Evolutionary conservation across 2,797 vertebrate species (phyloP).

Genomic region (Mormyrops boulengeri): DNA sequence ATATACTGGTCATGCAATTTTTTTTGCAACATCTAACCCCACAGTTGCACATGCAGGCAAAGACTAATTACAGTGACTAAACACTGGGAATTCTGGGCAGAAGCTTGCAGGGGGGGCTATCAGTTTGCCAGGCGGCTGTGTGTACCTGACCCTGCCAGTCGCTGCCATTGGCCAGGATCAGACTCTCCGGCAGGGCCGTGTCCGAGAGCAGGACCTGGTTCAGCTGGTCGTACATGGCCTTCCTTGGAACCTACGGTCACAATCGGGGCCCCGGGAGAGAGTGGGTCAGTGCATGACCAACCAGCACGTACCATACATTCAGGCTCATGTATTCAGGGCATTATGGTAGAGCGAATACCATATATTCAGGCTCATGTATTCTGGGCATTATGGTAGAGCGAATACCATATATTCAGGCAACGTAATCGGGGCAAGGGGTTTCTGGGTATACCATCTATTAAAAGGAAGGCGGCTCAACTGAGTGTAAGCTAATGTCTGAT

Average conservation of each 20-base stretch:
- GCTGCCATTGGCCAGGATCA: conserved; percentile 80
- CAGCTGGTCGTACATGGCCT: conserved; percentile 88
- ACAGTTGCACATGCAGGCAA: neutral
- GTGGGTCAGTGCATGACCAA: neutral
- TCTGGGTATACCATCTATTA: neutral
- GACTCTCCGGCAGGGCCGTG: conserved; percentile 82
- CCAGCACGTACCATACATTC: neutral
- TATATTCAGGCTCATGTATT: neutral
- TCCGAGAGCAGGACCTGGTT: conserved; percentile 90
- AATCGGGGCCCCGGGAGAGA: neutral
- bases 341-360: neutral
- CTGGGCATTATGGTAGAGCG: neutral
- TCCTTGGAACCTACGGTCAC: conserved; percentile 70
- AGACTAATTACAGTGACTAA: neutral
- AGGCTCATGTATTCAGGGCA: neutral
- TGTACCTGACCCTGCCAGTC: conserved; percentile 97
- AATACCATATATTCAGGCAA: no score
- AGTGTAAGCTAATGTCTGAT: neutral
- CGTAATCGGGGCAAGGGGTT: no score
- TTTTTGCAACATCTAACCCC: neutral
- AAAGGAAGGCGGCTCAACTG: neutral
- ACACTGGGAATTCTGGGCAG: neutral
- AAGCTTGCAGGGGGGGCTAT: neutral
- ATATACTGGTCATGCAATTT: neutral
- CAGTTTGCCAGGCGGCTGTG: conserved; percentile 5